A percentile compares a stretch with the other conserved stretches of the same genome.
Conservation (phyloP, 2,113 vertebrate species). For the Trematocara variabile region DNA sequence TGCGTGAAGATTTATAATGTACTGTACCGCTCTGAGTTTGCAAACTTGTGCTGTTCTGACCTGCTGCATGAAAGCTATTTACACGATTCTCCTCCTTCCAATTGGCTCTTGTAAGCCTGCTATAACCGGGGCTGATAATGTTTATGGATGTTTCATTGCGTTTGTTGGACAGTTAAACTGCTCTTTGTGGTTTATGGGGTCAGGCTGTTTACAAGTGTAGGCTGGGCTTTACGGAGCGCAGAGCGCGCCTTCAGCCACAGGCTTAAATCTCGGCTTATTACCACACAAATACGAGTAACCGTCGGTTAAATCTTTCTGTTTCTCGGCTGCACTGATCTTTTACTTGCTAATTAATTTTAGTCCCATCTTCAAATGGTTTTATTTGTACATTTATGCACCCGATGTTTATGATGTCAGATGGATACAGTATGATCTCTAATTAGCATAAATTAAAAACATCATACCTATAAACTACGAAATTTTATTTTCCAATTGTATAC, state of each 20-base stretch:
- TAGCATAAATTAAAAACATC: slow-evolving; percentile 11
- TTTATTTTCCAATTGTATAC: neutral
- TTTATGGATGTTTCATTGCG: slow-evolving; percentile 61
- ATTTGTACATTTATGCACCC: slow-evolving; percentile 14
- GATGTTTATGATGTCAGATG: neutral
- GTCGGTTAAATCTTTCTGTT: neutral
- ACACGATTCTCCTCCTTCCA: neutral
- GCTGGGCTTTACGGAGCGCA: slow-evolving; percentile 12
- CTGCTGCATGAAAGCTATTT: neutral
- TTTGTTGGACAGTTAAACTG: slow-evolving; percentile 56
- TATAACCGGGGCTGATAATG: slow-evolving; percentile 39
- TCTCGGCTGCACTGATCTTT: neutral
- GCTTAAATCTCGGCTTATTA: slow-evolving; percentile 20
- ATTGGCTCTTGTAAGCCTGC: slow-evolving; percentile 23
- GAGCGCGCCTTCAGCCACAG: slow-evolving; percentile 6
- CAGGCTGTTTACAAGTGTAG: slow-evolving; percentile 36
- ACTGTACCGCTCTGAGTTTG: neutral
- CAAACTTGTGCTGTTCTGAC: neutral
- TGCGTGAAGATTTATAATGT: neutral
- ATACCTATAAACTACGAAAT: neutral
- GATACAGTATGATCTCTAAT: slow-evolving; percentile 19
- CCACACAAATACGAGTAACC: neutral
- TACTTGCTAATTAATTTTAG: slow-evolving; percentile 28
- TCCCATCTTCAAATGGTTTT: slow-evolving; percentile 6
- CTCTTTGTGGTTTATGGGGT: slow-evolving; percentile 57